These are phyloP conservation scores for Caranx ignobilis DNA, from an alignment of 2,113 vertebrate species.

Conservation along the genomic window DNA sequence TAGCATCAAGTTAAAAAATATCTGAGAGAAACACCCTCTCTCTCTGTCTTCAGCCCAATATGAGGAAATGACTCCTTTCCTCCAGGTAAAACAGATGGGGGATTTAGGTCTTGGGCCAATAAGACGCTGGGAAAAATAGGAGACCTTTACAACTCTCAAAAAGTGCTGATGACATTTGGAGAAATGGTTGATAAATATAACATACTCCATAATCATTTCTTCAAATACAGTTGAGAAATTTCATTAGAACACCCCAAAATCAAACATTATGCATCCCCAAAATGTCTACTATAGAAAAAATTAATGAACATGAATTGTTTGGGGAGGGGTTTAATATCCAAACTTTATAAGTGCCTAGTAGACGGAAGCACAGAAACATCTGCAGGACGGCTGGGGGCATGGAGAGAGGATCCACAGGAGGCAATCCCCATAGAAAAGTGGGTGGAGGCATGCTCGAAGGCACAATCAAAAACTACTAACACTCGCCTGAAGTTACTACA, in stretches of 20 bases:
- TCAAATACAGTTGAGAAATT: constrained; percentile 2
- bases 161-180: too few species aligned
- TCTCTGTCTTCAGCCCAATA: not conserved
- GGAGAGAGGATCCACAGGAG: not conserved
- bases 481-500: too few species aligned
- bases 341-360: not conserved
- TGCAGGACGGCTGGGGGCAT: not conserved
- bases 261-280: not conserved
- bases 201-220: not conserved
- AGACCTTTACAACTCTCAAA: not conserved
- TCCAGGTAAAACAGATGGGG: not conserved
- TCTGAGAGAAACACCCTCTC: not conserved
- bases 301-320: not conserved
- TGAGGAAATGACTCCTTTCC: not conserved
- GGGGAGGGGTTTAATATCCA: not conserved
- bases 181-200: not conserved
- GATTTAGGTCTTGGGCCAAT: too few species aligned
- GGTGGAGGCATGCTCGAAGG: too few species aligned
- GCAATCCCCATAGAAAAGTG: not conserved
- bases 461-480: too few species aligned
- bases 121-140: not conserved
- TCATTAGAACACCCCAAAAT: not conserved
- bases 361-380: not conserved
- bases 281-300: not conserved
- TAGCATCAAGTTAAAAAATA: not conserved